Conservation (phyloP, 2,797 vertebrate species). For the Dermochelys coriacea region DNA sequence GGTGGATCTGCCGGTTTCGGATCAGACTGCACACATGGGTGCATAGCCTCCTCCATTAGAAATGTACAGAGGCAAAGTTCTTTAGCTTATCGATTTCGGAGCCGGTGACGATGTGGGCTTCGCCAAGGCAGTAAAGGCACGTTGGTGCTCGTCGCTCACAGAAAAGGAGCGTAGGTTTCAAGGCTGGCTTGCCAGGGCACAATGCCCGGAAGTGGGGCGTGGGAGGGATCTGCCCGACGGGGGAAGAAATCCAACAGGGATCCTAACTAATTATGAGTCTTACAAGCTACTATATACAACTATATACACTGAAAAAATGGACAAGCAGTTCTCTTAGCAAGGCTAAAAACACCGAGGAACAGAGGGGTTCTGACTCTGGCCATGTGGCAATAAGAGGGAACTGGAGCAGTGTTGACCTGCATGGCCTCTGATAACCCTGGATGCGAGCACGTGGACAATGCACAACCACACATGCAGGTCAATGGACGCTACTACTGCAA, state of each 20-base stretch:
- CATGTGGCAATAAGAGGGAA: background rate
- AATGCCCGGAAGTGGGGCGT: background rate
- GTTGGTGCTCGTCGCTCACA: background rate
- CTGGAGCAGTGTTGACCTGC: background rate
- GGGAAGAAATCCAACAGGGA: background rate
- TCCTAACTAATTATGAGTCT: background rate
- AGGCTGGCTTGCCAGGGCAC: background rate
- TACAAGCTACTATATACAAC: background rate
- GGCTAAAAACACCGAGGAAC: background rate
- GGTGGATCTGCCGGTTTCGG: background rate
- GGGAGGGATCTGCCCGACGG: background rate
- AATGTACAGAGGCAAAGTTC: background rate
- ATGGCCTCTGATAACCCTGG: background rate
- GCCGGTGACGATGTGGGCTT: background rate
- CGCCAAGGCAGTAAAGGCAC: no score
- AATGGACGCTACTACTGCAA: background rate
- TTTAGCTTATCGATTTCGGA: background rate
- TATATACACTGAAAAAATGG: background rate
- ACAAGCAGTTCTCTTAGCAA: background rate
- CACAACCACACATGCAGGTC: background rate
- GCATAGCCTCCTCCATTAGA: background rate
- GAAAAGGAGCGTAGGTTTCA: background rate
- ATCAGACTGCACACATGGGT: background rate
- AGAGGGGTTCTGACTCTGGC: background rate
- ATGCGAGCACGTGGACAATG: background rate